These are phyloP conservation scores for Hyles lineata DNA, from an alignment of 2,888 invertebrate species.

Conservation along the genomic window DNA sequence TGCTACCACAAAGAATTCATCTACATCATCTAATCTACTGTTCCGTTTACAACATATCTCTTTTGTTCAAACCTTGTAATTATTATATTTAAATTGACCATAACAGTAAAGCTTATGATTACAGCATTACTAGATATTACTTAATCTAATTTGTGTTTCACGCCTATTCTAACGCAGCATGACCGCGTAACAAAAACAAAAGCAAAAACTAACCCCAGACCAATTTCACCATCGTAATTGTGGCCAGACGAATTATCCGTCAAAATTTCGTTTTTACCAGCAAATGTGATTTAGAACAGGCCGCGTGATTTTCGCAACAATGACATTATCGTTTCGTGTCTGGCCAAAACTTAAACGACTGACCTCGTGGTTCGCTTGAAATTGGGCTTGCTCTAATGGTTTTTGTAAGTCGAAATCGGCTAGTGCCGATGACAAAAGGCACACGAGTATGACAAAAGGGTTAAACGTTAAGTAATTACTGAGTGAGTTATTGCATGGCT, in stretches of 20 bases:
- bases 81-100: not conserved
- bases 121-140: slow-evolving; percentile 13
- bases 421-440: slow-evolving; percentile 18
- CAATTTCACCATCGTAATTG: slow-evolving; percentile 64
- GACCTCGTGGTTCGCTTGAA: slow-evolving; percentile 63
- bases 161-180: slow-evolving; percentile 5
- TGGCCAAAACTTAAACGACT: slow-evolving; percentile 73
- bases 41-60: not conserved
- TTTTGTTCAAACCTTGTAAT: not conserved
- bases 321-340: slow-evolving; percentile 77
- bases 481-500: not conserved
- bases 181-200: slow-evolving; percentile 30
- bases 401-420: slow-evolving; percentile 11
- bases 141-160: slow-evolving; percentile 11
- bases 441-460: slow-evolving; percentile 5
- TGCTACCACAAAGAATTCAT: no score
- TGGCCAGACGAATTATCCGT: slow-evolving; percentile 59
- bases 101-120: not conserved
- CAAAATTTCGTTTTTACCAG: slow-evolving; percentile 64
- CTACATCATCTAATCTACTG: no score
- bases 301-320: slow-evolving; percentile 79
- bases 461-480: slow-evolving; percentile 11
- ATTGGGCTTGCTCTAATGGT: slow-evolving; percentile 27
- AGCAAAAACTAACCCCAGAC: slow-evolving; percentile 53
- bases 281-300: slow-evolving; percentile 68